A percentile compares a stretch with the other conserved stretches of the same genome.
These are phyloP conservation scores for Takifugu rubripes DNA, from an alignment of 2,797 vertebrate species.

Conservation along the genomic window DNA sequence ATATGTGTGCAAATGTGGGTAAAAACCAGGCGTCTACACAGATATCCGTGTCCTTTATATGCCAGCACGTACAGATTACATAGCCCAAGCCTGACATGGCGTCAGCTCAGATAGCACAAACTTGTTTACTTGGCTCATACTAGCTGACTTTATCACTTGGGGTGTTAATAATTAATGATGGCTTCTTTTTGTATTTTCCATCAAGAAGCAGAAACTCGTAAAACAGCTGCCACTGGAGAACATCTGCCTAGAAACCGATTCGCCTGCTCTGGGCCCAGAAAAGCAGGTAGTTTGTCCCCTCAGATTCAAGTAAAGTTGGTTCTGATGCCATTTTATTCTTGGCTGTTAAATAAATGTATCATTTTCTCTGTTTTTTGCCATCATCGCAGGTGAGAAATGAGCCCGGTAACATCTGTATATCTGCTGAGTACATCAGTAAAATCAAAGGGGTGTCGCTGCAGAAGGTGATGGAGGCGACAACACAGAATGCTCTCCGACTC, in stretches of 20 bases:
- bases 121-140: conserved; percentile 24
- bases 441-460: conserved; percentile 88
- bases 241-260: conserved; percentile 94
- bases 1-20: neutral
- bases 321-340: neutral
- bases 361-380: neutral
- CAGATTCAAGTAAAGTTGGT: neutral
- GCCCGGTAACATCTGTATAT: conserved; percentile 84
- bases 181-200: conserved; percentile 53
- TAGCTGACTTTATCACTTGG: conserved; percentile 9
- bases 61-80: neutral
- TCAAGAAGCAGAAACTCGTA: conserved; percentile 97
- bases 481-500: conserved; percentile 84
- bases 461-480: conserved; percentile 84
- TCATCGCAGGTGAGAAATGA: conserved; percentile 88
- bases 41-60: neutral
- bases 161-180: conserved; percentile 32
- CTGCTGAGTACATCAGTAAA: conserved; percentile 88
- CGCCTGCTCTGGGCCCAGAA: conserved; percentile 90
- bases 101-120: neutral
- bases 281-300: conserved; percentile 80
- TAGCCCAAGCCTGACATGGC: neutral
- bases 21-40: too few species aligned
- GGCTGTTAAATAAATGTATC: neutral
- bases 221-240: conserved; percentile 90